Evolutionary conservation across 1,140 invertebrate species (phyloP).

Genomic region (Pseudobourletiella spinata): DNA sequence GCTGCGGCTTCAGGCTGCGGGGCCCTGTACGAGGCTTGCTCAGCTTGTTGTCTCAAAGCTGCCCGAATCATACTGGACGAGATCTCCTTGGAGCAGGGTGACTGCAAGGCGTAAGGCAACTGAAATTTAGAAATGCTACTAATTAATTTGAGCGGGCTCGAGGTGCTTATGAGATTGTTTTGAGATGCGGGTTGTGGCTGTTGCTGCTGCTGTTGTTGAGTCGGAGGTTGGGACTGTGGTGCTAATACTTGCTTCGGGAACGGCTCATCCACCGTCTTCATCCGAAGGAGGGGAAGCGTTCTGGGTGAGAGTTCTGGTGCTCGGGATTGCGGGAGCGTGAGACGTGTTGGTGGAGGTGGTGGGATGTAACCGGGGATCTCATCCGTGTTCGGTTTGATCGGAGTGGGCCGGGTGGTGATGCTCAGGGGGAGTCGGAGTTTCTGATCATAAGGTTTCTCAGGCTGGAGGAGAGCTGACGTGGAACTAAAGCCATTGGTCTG

Average conservation of each 20-base stretch:
- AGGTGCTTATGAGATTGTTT: background rate
- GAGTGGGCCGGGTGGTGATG: background rate
- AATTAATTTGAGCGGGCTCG: constrained; percentile 3
- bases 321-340: background rate
- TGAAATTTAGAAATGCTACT: constrained; percentile 11
- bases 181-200: no score
- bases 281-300: background rate
- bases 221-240: background rate
- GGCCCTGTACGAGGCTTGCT: no score
- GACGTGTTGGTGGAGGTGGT: background rate
- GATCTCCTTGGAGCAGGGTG: background rate
- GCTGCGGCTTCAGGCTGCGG: background rate
- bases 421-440: background rate
- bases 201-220: no score
- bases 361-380: constrained; percentile 12
- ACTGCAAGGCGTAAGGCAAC: background rate
- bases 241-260: constrained; percentile 18
- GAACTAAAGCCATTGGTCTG: background rate
- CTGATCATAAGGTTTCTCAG: constrained; percentile 13
- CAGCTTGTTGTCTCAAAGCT: background rate
- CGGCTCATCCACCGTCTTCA: constrained; percentile 21
- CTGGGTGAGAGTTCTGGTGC: background rate
- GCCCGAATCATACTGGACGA: background rate
- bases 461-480: background rate
- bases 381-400: constrained; percentile 1